Conservation (phyloP, 2,113 vertebrate species). For the Sardina pilchardus region DNA sequence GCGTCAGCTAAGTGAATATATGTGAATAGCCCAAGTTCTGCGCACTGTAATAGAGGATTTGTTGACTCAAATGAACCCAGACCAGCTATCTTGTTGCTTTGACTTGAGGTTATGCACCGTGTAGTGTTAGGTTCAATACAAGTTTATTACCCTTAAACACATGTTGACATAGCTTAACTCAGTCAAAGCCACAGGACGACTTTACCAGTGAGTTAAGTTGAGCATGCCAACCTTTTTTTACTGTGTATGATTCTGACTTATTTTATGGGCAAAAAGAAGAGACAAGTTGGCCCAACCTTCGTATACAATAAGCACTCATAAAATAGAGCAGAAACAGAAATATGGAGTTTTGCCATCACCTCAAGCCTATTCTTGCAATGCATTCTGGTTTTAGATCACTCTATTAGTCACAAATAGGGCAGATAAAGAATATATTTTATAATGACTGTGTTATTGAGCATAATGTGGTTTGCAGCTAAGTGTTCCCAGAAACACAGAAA, state of each 20-base stretch:
- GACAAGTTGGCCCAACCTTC: background rate
- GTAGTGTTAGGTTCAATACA: no score
- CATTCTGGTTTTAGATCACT: background rate
- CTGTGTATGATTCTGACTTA: background rate
- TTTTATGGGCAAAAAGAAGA: background rate
- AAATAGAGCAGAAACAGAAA: background rate
- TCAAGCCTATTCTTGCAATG: background rate
- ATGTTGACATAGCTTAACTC: no score
- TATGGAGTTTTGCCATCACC: background rate
- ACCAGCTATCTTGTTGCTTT: background rate
- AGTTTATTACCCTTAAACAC: no score
- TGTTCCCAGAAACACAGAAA: background rate
- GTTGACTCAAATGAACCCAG: no score
- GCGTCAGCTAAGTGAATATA: no score
- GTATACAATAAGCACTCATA: background rate
- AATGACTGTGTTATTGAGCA: background rate
- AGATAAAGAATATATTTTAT: background rate
- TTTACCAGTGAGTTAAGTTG: no score
- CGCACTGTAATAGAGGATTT: no score
- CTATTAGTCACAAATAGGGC: background rate
- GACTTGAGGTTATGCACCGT: no score
- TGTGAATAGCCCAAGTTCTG: no score
- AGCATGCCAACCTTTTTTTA: no score
- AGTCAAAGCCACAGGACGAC: no score
- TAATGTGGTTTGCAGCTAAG: constrained; percentile 5